Evolutionary conservation across 2,888 invertebrate genomes (phyloP).

Genomic region (Alviniconcha strummeri): DNA sequence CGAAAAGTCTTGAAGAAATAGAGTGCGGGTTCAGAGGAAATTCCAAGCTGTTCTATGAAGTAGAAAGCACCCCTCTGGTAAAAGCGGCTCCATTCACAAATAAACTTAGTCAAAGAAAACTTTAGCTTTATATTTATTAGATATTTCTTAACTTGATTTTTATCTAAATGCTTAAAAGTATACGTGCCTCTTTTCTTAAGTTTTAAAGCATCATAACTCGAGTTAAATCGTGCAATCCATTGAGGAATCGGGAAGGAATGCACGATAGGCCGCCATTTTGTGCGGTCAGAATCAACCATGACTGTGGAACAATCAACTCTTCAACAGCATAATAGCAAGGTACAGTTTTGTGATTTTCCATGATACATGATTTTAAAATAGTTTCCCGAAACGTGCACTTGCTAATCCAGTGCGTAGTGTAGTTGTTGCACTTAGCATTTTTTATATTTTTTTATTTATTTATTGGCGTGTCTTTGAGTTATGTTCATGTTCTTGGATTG

Average conservation of each 20-base stretch:
- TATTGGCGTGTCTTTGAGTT: no score
- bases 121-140: no score
- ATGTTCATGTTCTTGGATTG: constrained; percentile 15
- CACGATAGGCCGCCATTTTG: constrained; percentile 42
- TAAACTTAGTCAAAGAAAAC: not conserved
- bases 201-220: not conserved
- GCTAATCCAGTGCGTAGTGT: no score
- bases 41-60: constrained; percentile 26
- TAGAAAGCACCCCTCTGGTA: not conserved
- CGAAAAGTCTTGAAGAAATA: no score
- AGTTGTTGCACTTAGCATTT: not conserved
- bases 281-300: constrained; percentile 39
- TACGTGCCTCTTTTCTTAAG: no score
- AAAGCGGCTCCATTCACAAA: not conserved
- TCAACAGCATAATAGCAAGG: constrained; percentile 42
- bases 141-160: no score
- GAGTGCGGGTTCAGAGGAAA: not conserved
- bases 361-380: no score
- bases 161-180: no score
- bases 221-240: not conserved
- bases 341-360: constrained; percentile 14
- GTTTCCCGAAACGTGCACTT: no score
- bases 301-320: constrained; percentile 48
- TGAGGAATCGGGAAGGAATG: constrained; percentile 24
- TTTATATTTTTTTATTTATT: not conserved